phyloP scores from a whole-genome alignment of 2,888 invertebrate genomes.

The Lypha dubia region DNA sequence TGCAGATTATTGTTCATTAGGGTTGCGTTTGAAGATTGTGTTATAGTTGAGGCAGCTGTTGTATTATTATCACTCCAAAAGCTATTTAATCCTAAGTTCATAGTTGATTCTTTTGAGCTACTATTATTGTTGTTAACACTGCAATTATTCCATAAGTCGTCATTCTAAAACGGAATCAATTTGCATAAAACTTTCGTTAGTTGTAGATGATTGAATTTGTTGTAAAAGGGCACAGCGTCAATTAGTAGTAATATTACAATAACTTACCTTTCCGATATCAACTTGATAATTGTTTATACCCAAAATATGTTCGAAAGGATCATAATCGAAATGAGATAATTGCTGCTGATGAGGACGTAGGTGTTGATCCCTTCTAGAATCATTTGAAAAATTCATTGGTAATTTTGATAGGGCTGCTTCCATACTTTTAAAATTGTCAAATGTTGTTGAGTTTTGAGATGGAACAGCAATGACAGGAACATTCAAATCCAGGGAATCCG shows the following conservation, averaged over 20 bases:
- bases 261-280: slow-evolving; percentile 73
- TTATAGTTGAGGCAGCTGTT: slow-evolving; percentile 27
- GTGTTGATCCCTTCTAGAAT: slow-evolving; percentile 63
- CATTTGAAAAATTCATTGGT: slow-evolving; percentile 71
- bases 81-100: slow-evolving; percentile 74
- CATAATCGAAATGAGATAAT: slow-evolving; percentile 71
- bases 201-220: not conserved
- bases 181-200: too few relatives aligned
- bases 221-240: not conserved
- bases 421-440: slow-evolving; percentile 74
- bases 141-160: slow-evolving; percentile 77
- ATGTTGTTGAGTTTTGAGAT: slow-evolving; percentile 61
- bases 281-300: slow-evolving; percentile 62
- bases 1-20: slow-evolving; percentile 47
- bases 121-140: slow-evolving; percentile 51
- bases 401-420: slow-evolving; percentile 74
- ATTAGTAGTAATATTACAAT: not conserved
- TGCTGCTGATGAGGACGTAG: slow-evolving; percentile 55
- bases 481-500: slow-evolving; percentile 52
- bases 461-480: slow-evolving; percentile 49
- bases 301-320: slow-evolving; percentile 72
- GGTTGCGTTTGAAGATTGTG: slow-evolving; percentile 49
- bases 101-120: slow-evolving; percentile 66
- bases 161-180: slow-evolving; percentile 57
- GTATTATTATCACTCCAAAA: slow-evolving; percentile 75